phyloP scores from a whole-genome alignment of 1,140 invertebrate species.

The Bombus sylvicola region DNA sequence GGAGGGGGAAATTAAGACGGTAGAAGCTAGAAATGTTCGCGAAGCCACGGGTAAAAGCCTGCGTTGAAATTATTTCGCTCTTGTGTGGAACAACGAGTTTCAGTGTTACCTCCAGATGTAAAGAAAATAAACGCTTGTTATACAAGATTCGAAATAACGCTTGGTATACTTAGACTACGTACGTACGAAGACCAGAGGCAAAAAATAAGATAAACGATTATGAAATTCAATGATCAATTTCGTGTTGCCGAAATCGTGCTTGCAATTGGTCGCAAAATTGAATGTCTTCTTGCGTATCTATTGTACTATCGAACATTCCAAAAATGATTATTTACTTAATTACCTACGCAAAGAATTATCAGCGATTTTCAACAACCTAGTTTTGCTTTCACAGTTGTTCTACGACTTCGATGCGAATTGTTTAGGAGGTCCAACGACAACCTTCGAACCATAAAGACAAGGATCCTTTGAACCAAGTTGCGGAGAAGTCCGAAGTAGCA shows the following conservation, averaged over 20 bases:
- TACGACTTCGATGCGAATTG: not conserved
- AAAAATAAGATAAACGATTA: not conserved
- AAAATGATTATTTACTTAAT: too few relatives aligned
- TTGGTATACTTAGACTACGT: not conserved
- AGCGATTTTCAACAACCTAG: too few relatives aligned
- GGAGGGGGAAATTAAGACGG: not conserved
- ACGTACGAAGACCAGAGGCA: not conserved
- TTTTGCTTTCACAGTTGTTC: not conserved
- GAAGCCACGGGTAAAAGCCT: not conserved
- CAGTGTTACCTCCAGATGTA: not conserved
- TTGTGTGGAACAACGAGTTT: too few relatives aligned
- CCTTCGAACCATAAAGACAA: not conserved
- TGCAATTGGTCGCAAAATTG: not conserved
- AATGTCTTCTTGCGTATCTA: too few relatives aligned
- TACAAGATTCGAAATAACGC: not conserved
- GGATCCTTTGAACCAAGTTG: not conserved
- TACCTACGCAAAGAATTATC: too few relatives aligned
- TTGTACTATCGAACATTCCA: not conserved
- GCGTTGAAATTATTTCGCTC: constrained; percentile 17
- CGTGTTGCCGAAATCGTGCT: not conserved
- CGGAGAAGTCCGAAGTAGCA: not conserved
- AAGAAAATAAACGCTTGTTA: constrained; percentile 7
- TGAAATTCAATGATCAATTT: not conserved
- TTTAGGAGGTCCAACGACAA: not conserved
- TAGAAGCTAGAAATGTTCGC: too few relatives aligned